Evolutionary conservation across 2,113 vertebrate genomes (phyloP), one percentile per base, ranked within the genome.

Genomic region (Acrocephalus arundinaceus): DNA sequence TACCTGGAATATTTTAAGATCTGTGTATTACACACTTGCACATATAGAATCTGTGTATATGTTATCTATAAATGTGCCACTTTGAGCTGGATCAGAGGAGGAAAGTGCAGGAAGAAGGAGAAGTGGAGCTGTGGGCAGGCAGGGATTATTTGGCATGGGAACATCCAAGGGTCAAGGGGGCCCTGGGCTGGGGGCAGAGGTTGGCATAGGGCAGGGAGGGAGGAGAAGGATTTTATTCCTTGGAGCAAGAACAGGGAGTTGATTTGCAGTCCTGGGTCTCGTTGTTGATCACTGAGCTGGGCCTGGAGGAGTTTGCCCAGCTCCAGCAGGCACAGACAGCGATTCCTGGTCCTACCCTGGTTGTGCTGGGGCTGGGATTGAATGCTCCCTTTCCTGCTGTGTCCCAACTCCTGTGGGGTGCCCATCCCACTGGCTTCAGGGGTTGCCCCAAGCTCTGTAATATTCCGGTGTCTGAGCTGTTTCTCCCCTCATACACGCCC

Each of bases 31-130:
- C 45, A 72, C 33, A 6, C 9, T 51, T 68, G 15, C 27, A 45
- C 18, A 2, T 6, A 5, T 6, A 23, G 2, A 16, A 46, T 37
- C 14, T 28, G 9, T 17, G 16, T 41, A 1, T 57, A 1, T 11
- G 2, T 68, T 18, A 9, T 11, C 20, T 11, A 16, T 17, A 3
- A 62, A 39, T 27, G 43, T 37, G 6, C n/a, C 33, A 4, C 63
- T 76, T 63, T 12, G 35, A 13, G 54, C 66, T 59, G 79, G 2
- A 5, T 14, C 51, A 4, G 1, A 11, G 22, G 23, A 54, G 66
- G n/a, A 71, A 45, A 35, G 35, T 31, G 31, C 49, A 43, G 37
- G 43, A 39, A 55, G 33, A n/a, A 35, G n/a, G 52, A 41, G 6
- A 31, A 30, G 30, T n/a, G 48, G 33, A 33, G 39, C 67, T 84